Evolutionary conservation across 92 coral and sea anemone genomes (phyloP), one percentile per base, ranked within the genome.

Genomic region (Hydrozoanthus gracilis): DNA sequence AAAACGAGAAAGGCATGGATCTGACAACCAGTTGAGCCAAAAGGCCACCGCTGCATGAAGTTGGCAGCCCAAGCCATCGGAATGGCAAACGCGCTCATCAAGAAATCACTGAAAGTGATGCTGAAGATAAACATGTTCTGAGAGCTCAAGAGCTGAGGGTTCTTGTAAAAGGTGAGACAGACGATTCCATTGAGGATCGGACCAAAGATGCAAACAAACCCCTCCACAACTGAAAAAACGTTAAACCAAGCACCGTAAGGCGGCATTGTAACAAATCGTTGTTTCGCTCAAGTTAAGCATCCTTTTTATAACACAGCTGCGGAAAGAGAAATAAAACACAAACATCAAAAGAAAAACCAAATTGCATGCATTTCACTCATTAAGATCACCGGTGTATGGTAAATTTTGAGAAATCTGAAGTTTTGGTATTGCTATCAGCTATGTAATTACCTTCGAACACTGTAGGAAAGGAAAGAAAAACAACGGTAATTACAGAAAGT

Each of bases 1-100:
- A 89, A 92, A 13, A 92, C 86, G 67, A 92, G 88, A 64, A 92
- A 92, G 3, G 95, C 95, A 45, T 92, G 93, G 20, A 83, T 83
- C 54, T 90, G 74, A 51, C 95, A 92, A 11, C 93, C 92, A 55
- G 84, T 64, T 67, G 73, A 46, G 11, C 88, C 91, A 67, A 58
- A 87, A 6, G 93, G 88, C 95, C 95, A 92, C 12, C 60, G 35
- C 44, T 76, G 62, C 78, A 67, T 77, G 62, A 90, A 79, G 51
- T 73, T 71, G 17, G 93, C 82, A 18, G 77, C 89, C 78, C 91
- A 74, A 17, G 95, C 89, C 76, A 90, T 76, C 20, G 95, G 95
- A 61, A 92, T 35, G 13, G 91, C 89, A 8, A 92, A n/a, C 13
- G 86, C 82, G 35, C 93, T 87, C 51, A 91, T 86, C n/a, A 90